Percentiles rank a stretch among this genome's conserved stretches.
phyloP scores from a whole-genome alignment of 1,140 invertebrate genomes.

The Drosophila murphyi region DNA sequence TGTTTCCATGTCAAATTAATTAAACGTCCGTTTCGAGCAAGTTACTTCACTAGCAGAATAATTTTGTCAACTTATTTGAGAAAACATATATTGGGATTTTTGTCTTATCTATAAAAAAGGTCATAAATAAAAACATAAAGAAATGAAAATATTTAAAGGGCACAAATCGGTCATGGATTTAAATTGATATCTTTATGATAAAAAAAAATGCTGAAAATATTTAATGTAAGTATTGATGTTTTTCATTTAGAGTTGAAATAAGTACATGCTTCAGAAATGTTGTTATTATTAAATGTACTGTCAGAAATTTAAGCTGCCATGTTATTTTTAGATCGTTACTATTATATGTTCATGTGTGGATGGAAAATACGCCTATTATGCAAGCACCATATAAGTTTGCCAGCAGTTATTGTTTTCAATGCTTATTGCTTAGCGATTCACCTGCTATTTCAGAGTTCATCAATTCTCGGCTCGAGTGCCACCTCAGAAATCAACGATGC shows the following conservation, averaged over 20 bases:
- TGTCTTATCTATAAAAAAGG: not conserved
- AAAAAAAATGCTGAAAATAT: no score
- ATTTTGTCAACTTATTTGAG: not conserved
- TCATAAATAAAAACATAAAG: no score
- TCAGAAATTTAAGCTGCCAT: no score
- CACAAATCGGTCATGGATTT: no score
- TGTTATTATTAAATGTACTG: no score
- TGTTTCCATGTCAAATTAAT: conserved; percentile 22
- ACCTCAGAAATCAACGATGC: conserved; percentile 64
- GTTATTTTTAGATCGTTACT: no score
- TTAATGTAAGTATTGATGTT: no score
- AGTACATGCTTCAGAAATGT: not conserved
- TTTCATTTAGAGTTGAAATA: not conserved
- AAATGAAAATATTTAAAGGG: not conserved
- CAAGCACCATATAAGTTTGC: not conserved
- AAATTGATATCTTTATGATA: no score
- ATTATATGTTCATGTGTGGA: no score
- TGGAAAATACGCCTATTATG: no score
- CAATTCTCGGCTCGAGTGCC: conserved; percentile 7
- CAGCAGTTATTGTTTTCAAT: not conserved
- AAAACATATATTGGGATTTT: not conserved
- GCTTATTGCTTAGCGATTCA: not conserved
- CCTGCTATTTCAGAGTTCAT: conserved; percentile 12
- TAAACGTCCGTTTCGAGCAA: conserved; percentile 14
- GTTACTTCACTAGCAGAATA: not conserved